These are phyloP conservation scores for Lithophane leautieri DNA, from an alignment of 2,888 invertebrate species.

Conservation along the genomic window DNA sequence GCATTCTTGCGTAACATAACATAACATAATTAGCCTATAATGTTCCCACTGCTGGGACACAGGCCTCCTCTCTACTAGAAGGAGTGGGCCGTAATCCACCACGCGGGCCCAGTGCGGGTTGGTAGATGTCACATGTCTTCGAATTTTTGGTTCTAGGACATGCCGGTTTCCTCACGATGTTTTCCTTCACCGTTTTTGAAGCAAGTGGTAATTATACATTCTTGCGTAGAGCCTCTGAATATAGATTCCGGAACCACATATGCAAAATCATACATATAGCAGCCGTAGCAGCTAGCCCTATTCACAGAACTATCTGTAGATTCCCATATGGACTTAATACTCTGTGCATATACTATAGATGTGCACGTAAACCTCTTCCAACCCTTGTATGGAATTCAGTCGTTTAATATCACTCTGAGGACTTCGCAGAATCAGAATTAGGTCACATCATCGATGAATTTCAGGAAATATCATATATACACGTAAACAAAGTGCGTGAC, in stretches of 20 bases:
- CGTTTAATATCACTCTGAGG: not conserved
- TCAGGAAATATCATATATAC: not conserved
- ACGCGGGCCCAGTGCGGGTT: too few relatives aligned
- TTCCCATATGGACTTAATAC: not conserved
- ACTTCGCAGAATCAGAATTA: not conserved
- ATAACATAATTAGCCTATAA: too few relatives aligned
- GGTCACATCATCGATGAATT: not conserved
- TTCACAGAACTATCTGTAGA: not conserved
- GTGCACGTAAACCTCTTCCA: slow-evolving; percentile 1
- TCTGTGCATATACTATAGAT: not conserved
- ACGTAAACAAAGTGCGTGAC: too few relatives aligned
- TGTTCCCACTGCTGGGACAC: too few relatives aligned
- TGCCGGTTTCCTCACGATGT: too few relatives aligned
- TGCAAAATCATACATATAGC: not conserved
- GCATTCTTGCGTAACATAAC: too few relatives aligned
- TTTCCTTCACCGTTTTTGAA: too few relatives aligned
- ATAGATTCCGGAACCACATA: not conserved
- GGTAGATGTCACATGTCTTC: too few relatives aligned
- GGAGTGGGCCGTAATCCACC: too few relatives aligned
- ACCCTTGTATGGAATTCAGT: not conserved
- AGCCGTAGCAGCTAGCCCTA: not conserved
- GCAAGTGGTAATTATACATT: too few relatives aligned
- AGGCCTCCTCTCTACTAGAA: too few relatives aligned
- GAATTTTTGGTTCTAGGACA: too few relatives aligned
- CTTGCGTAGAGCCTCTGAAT: not conserved